Evolutionary conservation across 2,797 vertebrate species (phyloP).

Genomic region (Lophius americanus): DNA sequence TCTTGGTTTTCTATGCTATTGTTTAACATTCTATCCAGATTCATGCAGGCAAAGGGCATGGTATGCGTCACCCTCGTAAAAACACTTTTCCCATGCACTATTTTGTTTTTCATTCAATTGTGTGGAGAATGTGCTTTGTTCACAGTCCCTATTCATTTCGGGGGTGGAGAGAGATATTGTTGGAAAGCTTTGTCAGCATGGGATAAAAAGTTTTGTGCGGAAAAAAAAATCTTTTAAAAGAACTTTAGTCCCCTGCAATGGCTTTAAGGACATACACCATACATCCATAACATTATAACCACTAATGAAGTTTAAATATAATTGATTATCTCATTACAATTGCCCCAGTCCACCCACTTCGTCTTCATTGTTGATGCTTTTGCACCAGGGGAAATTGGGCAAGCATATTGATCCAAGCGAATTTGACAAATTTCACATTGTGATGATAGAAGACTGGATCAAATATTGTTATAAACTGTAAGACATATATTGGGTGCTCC

Average conservation of each 20-base stretch:
- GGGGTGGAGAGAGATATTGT: constrained; percentile 43
- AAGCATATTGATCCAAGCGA: too few species aligned
- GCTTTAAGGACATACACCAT: background rate
- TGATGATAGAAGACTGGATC: too few species aligned
- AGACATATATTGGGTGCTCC: too few species aligned
- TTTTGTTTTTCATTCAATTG: constrained; percentile 70
- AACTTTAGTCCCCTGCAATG: background rate
- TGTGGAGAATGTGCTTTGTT: constrained; percentile 76
- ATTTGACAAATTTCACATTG: too few species aligned
- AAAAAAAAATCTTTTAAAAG: constrained; percentile 11
- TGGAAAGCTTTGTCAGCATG: constrained; percentile 61
- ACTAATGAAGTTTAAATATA: too few species aligned
- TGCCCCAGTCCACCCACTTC: too few species aligned
- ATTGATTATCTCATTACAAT: too few species aligned
- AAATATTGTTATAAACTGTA: too few species aligned
- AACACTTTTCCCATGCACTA: constrained; percentile 61
- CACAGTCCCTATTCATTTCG: constrained; percentile 56
- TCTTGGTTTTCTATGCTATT: constrained; percentile 15
- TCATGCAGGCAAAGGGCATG: constrained; percentile 42
- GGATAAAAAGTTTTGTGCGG: constrained; percentile 43
- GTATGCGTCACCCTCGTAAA: constrained; percentile 52
- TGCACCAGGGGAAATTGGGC: too few species aligned
- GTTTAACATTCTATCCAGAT: constrained; percentile 29
- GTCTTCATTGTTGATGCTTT: too few species aligned
- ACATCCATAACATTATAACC: too few species aligned